phyloP scores from a whole-genome alignment of 2,888 invertebrate species.

The Tipula unca region DNA sequence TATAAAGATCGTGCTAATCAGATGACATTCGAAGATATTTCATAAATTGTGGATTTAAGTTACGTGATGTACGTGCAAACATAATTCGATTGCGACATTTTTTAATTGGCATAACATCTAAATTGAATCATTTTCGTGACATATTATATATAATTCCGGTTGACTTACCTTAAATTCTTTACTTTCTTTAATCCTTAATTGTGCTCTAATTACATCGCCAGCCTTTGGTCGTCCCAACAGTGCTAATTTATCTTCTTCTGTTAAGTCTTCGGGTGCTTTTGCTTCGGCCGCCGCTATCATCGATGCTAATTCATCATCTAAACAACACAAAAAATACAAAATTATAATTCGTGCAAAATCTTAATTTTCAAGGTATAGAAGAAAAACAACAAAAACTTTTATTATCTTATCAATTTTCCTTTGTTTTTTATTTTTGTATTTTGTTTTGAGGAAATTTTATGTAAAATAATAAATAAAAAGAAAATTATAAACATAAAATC shows the following conservation, averaged over 20 bases:
- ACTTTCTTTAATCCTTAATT: conserved; percentile 92
- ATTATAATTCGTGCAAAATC: not conserved
- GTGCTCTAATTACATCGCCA: conserved; percentile 77
- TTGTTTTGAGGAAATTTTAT: not conserved
- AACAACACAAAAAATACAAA: not conserved
- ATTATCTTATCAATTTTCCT: conserved; percentile 14
- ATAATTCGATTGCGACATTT: not conserved
- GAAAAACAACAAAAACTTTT: not conserved
- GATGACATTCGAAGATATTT: not conserved
- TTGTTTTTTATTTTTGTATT: not conserved
- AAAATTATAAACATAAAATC: not conserved
- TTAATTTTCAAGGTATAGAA: not conserved
- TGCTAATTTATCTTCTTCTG: conserved; percentile 77
- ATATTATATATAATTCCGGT: not conserved
- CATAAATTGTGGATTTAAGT: not conserved
- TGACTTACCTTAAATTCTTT: conserved; percentile 90
- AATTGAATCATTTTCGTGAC: too few relatives aligned
- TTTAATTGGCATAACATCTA: not conserved
- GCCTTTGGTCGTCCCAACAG: conserved; percentile 85
- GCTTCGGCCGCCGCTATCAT: conserved; percentile 54
- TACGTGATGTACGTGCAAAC: not conserved
- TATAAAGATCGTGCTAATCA: not conserved
- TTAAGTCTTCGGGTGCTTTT: conserved; percentile 57
- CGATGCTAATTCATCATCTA: conserved; percentile 53
- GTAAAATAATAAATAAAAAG: not conserved